A percentile compares a stretch with the other conserved stretches of the same genome.
Conservation (phyloP, 2,888 invertebrate genomes). For the Trisateles emortualis region DNA sequence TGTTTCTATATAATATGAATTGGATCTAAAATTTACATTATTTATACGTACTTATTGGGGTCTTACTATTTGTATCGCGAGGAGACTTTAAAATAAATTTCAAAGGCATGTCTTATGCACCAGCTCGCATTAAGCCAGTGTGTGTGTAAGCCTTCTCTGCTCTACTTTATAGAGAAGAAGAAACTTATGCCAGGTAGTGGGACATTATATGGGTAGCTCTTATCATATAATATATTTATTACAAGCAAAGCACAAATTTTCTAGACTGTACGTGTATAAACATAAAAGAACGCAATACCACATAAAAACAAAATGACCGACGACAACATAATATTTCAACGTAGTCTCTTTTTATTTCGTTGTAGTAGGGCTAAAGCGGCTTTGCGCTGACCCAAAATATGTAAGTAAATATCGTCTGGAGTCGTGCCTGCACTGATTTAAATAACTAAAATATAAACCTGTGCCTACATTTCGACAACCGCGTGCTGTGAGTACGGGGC, state of each 20-base stretch:
- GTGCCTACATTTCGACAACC: constrained; percentile 30
- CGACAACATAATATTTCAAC: constrained; percentile 23
- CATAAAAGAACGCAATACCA: constrained; percentile 13
- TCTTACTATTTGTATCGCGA: too few relatives aligned
- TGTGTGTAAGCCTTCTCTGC: too few relatives aligned
- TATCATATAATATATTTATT: background rate
- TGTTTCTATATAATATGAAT: too few relatives aligned
- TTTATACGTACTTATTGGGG: too few relatives aligned
- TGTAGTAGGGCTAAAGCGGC: constrained; percentile 24
- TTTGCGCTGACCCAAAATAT: constrained; percentile 33
- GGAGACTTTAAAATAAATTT: too few relatives aligned
- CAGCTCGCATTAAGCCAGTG: too few relatives aligned
- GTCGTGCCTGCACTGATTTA: constrained; percentile 40
- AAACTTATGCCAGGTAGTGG: too few relatives aligned
- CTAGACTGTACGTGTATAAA: constrained; percentile 7
- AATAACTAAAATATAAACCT: constrained; percentile 40
- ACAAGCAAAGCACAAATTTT: constrained; percentile 7
- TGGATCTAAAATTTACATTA: too few relatives aligned
- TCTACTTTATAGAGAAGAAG: too few relatives aligned
- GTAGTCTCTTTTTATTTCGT: constrained; percentile 25
- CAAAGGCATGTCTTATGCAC: too few relatives aligned
- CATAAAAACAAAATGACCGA: constrained; percentile 15
- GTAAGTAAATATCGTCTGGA: constrained; percentile 34
- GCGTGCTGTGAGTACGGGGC: constrained; percentile 23
- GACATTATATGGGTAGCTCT: too few relatives aligned